Evolutionary conservation across 1,140 invertebrate genomes (phyloP), one percentile per base, ranked within the genome.

Genomic region (Linepithema humile): DNA sequence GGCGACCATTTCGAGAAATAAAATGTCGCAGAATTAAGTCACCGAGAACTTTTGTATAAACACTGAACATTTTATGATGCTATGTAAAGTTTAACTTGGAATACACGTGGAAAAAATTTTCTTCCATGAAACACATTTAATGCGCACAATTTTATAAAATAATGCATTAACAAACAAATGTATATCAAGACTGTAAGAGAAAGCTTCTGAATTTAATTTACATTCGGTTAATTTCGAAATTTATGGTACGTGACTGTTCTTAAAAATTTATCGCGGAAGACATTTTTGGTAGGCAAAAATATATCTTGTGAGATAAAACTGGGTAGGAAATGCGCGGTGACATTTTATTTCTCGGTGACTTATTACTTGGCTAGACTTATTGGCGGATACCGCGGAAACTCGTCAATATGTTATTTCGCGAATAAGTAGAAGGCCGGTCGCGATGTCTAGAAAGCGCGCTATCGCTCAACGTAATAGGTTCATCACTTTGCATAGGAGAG

Each of bases 401-500:
- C 45, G 50, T 35, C 50, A 48, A 80, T 55, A 55, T 6, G 62
- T 69, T 78, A 55, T 40, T 78, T 69, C 7, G 23, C 6, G 17
- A 55, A 35, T 62, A 38, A 75, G 26, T 60, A 57, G n/a, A 40
- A 55, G 9, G 12, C 17, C 64, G 15, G 45, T 40, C 43, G 60
- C 20, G 20, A 26, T 43, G 7, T 29, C 23, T 69, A 17, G 17
- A 29, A 55, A 67, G 57, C 23, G 35, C 17, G 45, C 75, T 78
- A 70, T 80, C 75, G 64, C 38, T 80, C 75, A 80, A 55, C 26
- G 26, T 70, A 80, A 80, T 80, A 80, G 50, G 48, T 80, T 70
- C 75, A 70, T 80, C 75, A 57, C 64, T 80, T 80, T 80, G 48
- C 75, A 57, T 80, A 70, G 48, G 35, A 43, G 50, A 57, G 26